These are phyloP conservation scores for Sebastiscus tertius DNA, from an alignment of 2,797 vertebrate species.

Conservation along the genomic window DNA sequence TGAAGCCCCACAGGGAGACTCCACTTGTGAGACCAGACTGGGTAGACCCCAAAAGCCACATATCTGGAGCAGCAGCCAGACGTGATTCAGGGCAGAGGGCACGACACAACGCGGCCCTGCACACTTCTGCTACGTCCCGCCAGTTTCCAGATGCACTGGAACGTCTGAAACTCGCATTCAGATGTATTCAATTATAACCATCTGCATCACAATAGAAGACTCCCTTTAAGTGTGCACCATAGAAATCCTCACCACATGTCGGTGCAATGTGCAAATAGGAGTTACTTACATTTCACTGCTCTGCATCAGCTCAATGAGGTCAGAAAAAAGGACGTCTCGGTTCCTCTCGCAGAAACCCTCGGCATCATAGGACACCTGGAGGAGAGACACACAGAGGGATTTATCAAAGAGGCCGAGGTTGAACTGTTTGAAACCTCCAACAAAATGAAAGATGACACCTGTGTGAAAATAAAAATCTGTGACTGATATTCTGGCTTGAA, in stretches of 20 bases:
- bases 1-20: slow-evolving; percentile 35
- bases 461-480: slow-evolving; percentile 13
- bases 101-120: slow-evolving; percentile 6
- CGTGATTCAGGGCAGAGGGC: slow-evolving; percentile 43
- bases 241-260: slow-evolving; percentile 33
- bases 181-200: slow-evolving; percentile 50
- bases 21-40: slow-evolving; percentile 24
- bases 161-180: slow-evolving; percentile 47
- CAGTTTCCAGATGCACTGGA: slow-evolving; percentile 57
- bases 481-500: slow-evolving; percentile 16
- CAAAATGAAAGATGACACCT: slow-evolving; percentile 34
- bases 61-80: slow-evolving; percentile 42
- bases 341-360: slow-evolving; percentile 98
- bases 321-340: slow-evolving; percentile 96
- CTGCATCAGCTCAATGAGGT: slow-evolving; percentile 99
- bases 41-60: slow-evolving; percentile 31
- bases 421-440: slow-evolving; percentile 17
- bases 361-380: slow-evolving; percentile 96
- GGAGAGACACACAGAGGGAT: slow-evolving; percentile 15
- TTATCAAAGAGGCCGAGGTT: neutral
- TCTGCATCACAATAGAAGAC: slow-evolving; percentile 44
- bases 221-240: neutral
- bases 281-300: slow-evolving; percentile 96
- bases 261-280: slow-evolving; percentile 19
- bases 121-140: slow-evolving; percentile 48